These are phyloP conservation scores for Beaufortia kweichowensis DNA, from an alignment of 2,113 vertebrate genomes.

Conservation along the genomic window DNA sequence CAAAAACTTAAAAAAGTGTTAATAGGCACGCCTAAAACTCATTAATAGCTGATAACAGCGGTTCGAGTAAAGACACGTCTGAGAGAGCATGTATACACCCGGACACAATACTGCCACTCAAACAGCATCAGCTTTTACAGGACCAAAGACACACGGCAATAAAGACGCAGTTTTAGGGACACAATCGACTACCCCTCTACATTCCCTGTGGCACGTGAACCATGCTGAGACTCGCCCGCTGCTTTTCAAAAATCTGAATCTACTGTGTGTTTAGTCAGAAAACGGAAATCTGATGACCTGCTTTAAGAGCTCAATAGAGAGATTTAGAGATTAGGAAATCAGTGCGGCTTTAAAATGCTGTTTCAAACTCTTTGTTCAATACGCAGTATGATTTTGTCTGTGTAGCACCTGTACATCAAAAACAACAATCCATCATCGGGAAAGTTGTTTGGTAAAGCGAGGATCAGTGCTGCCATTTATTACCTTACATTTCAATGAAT, in stretches of 20 bases:
- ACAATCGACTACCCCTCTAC: background rate
- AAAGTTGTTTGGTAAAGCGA: no score
- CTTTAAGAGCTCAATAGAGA: background rate
- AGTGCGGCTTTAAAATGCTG: background rate
- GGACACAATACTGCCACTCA: background rate
- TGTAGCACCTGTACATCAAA: background rate
- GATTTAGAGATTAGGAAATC: background rate
- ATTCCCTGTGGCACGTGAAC: conserved; percentile 17
- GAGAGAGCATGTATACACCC: background rate
- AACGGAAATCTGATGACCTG: background rate
- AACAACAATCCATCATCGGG: background rate
- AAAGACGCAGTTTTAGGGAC: conserved; percentile 18
- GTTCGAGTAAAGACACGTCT: conserved; percentile 31
- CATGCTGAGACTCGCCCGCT: conserved; percentile 31
- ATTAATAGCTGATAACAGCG: conserved; percentile 18
- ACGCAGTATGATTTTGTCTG: background rate
- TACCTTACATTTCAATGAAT: no score
- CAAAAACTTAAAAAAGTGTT: conserved; percentile 26
- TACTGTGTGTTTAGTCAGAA: background rate
- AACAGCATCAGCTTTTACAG: background rate
- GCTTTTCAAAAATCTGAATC: conserved; percentile 2
- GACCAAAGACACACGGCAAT: background rate
- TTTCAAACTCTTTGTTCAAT: background rate
- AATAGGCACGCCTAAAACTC: conserved; percentile 17
- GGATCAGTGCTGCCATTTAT: no score